Conservation (phyloP, 2,888 invertebrate genomes). For the Mantis religiosa region DNA sequence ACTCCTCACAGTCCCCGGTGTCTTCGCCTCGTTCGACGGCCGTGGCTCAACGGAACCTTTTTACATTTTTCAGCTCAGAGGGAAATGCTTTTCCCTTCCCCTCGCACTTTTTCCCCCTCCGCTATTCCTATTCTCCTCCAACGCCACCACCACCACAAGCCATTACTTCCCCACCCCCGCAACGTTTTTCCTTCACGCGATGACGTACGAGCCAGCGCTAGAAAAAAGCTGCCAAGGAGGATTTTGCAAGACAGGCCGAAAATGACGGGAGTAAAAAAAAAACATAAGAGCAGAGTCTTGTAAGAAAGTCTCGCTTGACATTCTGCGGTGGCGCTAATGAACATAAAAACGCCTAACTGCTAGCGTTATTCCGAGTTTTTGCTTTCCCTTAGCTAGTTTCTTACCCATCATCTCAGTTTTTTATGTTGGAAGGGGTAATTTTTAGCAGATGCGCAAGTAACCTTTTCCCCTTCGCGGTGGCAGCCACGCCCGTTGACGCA, state of each 20-base stretch:
- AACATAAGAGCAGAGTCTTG: not conserved
- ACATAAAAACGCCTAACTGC: not conserved
- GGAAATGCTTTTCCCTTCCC: constrained; percentile 12
- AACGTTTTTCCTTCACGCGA: not conserved
- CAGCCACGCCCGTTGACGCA: not conserved
- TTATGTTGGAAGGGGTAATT: not conserved
- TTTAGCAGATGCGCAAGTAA: not conserved
- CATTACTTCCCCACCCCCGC: not conserved
- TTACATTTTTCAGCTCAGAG: constrained; percentile 14
- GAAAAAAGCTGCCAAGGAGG: not conserved
- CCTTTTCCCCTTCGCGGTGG: not conserved
- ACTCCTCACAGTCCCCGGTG: not conserved
- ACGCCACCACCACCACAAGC: not conserved
- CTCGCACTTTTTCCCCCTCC: not conserved
- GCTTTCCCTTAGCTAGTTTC: not conserved
- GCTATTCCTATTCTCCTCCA: not conserved
- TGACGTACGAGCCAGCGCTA: not conserved
- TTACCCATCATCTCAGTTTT: not conserved
- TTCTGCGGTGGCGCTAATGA: not conserved
- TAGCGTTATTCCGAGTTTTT: not conserved
- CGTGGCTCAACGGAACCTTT: constrained; percentile 6
- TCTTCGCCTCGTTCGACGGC: not conserved
- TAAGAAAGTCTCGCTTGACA: not conserved
- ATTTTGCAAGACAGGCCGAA: not conserved
- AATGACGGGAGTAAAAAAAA: not conserved